These are phyloP conservation scores for Pentamera pediparva DNA, from an alignment of 53 echinoderm and acorn worm species.

Conservation along the genomic window DNA sequence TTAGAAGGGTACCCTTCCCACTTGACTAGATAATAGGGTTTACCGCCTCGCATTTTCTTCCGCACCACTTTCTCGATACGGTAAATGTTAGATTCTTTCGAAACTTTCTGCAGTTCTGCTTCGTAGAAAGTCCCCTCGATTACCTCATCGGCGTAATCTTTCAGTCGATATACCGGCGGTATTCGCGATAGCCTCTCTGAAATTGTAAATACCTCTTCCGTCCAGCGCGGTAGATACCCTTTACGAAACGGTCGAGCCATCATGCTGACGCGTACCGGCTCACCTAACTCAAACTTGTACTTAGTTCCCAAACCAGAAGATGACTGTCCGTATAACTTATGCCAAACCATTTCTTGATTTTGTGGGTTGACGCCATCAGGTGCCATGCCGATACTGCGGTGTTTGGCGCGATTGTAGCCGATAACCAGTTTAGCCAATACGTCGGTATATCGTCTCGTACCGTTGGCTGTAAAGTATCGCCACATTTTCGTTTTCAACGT, in stretches of 20 bases:
- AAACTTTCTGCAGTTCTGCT: constrained; percentile 42
- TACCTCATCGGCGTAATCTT: constrained; percentile 35
- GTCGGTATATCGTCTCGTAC: neutral
- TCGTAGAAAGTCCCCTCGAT: constrained; percentile 45
- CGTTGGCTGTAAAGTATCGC: constrained; percentile 13
- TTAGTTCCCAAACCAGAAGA: neutral
- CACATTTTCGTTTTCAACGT: neutral
- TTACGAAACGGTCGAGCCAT: constrained; percentile 23
- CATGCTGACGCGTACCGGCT: constrained; percentile 42
- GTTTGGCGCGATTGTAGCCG: constrained; percentile 2
- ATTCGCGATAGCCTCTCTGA: neutral
- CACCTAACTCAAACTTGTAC: constrained; percentile 2
- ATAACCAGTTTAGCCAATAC: neutral
- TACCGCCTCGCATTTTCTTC: neutral
- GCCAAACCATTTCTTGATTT: constrained; percentile 26
- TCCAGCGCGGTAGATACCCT: constrained; percentile 46
- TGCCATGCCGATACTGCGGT: constrained; percentile 20
- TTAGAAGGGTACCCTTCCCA: constrained; percentile 39
- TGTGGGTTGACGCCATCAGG: neutral
- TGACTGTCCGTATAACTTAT: neutral
- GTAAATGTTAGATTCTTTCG: constrained; percentile 26
- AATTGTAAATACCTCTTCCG: constrained; percentile 45
- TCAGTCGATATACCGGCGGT: constrained; percentile 34
- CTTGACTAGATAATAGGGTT: constrained; percentile 32
- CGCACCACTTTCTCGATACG: constrained; percentile 31